Conservation (phyloP, 2,888 invertebrate genomes). For the Parnassius mnemosyne region DNA sequence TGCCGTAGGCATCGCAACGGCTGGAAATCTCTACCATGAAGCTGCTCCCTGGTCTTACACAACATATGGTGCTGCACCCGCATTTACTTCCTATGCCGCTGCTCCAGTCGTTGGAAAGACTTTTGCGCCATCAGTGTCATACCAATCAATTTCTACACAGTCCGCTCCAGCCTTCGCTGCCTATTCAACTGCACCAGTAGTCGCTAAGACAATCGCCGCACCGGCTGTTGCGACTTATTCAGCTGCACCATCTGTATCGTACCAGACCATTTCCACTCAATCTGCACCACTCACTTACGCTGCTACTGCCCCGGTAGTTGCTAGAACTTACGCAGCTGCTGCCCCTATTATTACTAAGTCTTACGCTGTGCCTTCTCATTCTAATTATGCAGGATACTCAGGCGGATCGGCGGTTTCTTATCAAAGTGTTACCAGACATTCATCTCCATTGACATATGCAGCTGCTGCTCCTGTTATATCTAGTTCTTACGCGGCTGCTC, state of each 20-base stretch:
- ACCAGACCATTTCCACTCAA: conserved; percentile 28
- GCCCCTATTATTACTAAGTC: conserved; percentile 37
- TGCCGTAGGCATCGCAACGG: conserved; percentile 66
- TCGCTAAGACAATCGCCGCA: conserved; percentile 73
- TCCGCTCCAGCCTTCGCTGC: conserved; percentile 40
- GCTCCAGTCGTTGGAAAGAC: not conserved
- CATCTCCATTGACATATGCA: conserved; percentile 31
- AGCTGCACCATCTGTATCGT: conserved; percentile 38
- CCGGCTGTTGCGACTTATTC: conserved; percentile 43
- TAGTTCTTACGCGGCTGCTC: conserved; percentile 36
- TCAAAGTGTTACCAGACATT: conserved; percentile 29
- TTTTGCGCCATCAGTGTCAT: conserved; percentile 41
- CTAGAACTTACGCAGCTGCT: conserved; percentile 34
- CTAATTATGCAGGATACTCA: conserved; percentile 33
- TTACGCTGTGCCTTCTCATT: conserved; percentile 44
- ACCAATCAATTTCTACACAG: conserved; percentile 36
- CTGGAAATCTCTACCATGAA: conserved; percentile 57
- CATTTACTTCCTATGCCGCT: conserved; percentile 27
- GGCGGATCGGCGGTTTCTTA: conserved; percentile 40
- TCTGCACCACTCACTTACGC: conserved; percentile 31
- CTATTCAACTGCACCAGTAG: conserved; percentile 76
- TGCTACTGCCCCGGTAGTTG: conserved; percentile 34
- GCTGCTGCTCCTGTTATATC: conserved; percentile 33
- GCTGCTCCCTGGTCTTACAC: conserved; percentile 49
- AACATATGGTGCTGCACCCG: conserved; percentile 38